Base-by-base conservation (phyloP, 2,797 vertebrate species). In the Gallinago stenura region DNA sequence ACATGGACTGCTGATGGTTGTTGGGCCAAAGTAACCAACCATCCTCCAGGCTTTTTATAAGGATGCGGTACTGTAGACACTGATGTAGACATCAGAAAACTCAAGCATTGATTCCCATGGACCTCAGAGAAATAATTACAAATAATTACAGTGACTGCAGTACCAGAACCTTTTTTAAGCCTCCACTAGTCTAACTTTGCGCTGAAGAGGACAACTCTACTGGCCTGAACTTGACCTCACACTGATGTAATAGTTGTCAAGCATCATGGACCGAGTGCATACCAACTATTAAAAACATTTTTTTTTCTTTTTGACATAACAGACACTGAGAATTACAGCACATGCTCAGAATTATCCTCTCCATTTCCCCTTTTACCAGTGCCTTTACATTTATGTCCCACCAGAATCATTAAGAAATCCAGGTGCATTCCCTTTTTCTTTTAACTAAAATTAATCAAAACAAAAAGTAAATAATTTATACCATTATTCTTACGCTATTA, bases 261-360 rank as follows among this genome's bases (percentile, higher is more conserved):
- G 25, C 41, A 28, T 14, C 2, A 2, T 6, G 30, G 60, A 26
- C 19, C 1, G 1, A 37, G 18, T n/a, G 8, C 1, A 0, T 25
- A 28, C 37, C n/a, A 75, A 83, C 35, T 33, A 35, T 15, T 62
- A 41, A 11, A 66, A 45, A 80, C 11, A 16, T 9, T 33, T 33
- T n/a, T 6, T 9, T 35, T 5, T 45, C n/a, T 69, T 58, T 66
- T 7, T 62, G 7, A 33, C 15, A 2, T 37, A 66, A 46, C 18
- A 53, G 30, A 65, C 15, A 21, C 33, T 51, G 37, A 73, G 17
- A 69, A 60, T 68, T 60, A 35, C 60, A 73, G 35, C 20, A 41
- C 28, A 25, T 14, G 12, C 10, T 28, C 21, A 15, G 31, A 53
- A 45, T 45, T 45, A 54, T 68, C 69, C 62, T 71, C 39, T 21